Evolutionary conservation across 2,888 invertebrate species (phyloP).

Genomic region (Cryptophagus acutangulus): DNA sequence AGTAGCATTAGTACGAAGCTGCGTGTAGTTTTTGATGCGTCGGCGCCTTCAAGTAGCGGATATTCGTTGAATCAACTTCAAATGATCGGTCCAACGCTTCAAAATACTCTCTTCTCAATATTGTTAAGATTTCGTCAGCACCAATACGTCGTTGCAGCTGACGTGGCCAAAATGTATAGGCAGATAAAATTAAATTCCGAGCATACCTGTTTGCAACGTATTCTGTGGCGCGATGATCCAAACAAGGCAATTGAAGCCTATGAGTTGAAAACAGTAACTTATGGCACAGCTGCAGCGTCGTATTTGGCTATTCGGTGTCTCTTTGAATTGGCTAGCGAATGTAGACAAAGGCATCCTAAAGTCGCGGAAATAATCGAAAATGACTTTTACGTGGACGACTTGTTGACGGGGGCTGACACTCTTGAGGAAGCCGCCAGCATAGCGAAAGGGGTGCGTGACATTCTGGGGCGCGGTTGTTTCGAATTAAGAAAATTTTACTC

Average conservation of each 20-base stretch:
- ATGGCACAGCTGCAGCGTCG: neutral
- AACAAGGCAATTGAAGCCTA: neutral
- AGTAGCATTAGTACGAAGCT: constrained; percentile 15
- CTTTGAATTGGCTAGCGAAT: neutral
- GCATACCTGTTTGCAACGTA: neutral
- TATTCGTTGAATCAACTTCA: constrained; percentile 18
- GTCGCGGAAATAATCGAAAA: neutral
- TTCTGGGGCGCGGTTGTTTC: constrained; percentile 2
- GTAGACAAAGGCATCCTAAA: neutral
- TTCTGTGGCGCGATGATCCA: neutral
- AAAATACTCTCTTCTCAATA: constrained; percentile 17
- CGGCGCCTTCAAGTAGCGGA: constrained; percentile 8
- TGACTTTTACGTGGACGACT: constrained; percentile 5
- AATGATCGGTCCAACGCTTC: constrained; percentile 13
- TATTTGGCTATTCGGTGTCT: constrained; percentile 1
- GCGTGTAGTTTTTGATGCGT: constrained; percentile 19
- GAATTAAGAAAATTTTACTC: constrained; percentile 14
- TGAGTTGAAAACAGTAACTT: neutral
- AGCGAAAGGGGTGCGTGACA: neutral
- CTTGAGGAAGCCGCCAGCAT: neutral
- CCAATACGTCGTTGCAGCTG: constrained; percentile 16
- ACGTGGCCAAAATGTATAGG: constrained; percentile 24
- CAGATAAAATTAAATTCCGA: neutral
- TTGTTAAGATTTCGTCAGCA: constrained; percentile 17
- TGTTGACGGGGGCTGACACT: neutral